Evolutionary conservation across 2,113 vertebrate genomes (phyloP).

Genomic region (Pao palembangensis): DNA sequence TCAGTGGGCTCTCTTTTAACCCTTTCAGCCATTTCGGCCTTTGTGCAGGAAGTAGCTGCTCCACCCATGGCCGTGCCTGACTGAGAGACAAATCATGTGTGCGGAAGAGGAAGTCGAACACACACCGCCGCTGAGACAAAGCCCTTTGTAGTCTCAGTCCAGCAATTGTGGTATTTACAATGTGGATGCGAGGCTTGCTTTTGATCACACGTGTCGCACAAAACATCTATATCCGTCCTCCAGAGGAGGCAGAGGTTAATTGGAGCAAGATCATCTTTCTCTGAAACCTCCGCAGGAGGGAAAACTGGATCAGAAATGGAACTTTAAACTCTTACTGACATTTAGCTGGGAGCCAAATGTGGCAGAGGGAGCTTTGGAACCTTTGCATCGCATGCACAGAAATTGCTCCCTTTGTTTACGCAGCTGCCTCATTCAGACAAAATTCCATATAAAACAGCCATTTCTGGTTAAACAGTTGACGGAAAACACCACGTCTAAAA

Average conservation of each 20-base stretch:
- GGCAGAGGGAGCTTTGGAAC: constrained; percentile 38
- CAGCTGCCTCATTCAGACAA: constrained; percentile 61
- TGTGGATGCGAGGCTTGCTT: constrained; percentile 20
- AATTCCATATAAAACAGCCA: constrained; percentile 56
- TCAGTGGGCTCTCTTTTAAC: constrained; percentile 63
- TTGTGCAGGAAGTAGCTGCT: constrained; percentile 49
- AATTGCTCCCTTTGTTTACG: constrained; percentile 67
- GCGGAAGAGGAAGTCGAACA: constrained; percentile 46
- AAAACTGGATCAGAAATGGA: constrained; percentile 31
- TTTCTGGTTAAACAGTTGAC: constrained; percentile 48
- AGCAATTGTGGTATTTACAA: constrained; percentile 43
- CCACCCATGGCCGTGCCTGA: constrained; percentile 35
- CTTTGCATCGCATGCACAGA: constrained; percentile 53
- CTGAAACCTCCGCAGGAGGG: constrained; percentile 32
- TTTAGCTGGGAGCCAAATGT: constrained; percentile 44
- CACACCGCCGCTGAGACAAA: constrained; percentile 23
- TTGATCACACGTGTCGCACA: constrained; percentile 33
- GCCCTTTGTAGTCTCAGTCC: constrained; percentile 35
- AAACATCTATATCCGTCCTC: constrained; percentile 33
- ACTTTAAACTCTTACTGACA: constrained; percentile 51
- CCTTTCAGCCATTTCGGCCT: constrained; percentile 36
- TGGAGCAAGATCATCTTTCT: constrained; percentile 42
- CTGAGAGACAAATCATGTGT: constrained; percentile 46
- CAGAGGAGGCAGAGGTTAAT: constrained; percentile 50
- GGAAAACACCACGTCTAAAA: constrained; percentile 40